phyloP scores from a whole-genome alignment of 2,797 vertebrate species.

The Pangasius djambal region DNA sequence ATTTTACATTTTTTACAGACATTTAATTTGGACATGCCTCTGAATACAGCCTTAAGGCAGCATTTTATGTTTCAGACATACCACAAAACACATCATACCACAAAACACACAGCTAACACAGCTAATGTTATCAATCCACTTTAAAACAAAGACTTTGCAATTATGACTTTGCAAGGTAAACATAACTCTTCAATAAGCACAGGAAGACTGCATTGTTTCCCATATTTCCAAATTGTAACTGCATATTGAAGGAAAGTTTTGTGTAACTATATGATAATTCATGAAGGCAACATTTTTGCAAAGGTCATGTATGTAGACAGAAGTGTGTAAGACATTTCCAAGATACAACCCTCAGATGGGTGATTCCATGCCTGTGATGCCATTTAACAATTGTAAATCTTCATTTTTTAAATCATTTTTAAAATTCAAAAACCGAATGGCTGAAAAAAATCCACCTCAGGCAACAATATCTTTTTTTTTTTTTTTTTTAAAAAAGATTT shows the following conservation, averaged over 20 bases:
- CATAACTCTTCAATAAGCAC: neutral
- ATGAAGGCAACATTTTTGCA: neutral
- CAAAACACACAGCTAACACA: too few species aligned
- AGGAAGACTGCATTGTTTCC: neutral
- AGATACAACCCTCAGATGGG: neutral
- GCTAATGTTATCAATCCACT: neutral
- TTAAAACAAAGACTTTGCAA: neutral
- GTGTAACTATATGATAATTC: neutral
- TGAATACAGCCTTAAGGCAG: neutral
- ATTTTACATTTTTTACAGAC: neutral
- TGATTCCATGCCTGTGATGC: neutral
- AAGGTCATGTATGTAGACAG: neutral
- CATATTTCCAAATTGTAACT: neutral
- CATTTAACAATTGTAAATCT: neutral
- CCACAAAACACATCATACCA: neutral
- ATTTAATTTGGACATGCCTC: neutral
- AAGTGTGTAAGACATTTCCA: neutral
- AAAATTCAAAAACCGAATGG: neutral
- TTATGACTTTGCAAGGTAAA: neutral
- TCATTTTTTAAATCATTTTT: neutral
- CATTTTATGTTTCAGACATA: neutral
- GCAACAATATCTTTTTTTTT: neutral
- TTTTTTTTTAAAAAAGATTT: neutral
- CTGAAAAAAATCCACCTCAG: neutral
- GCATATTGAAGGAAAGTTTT: neutral